phyloP scores from a whole-genome alignment of 2,797 vertebrate species.

The Delichon dasypus region DNA sequence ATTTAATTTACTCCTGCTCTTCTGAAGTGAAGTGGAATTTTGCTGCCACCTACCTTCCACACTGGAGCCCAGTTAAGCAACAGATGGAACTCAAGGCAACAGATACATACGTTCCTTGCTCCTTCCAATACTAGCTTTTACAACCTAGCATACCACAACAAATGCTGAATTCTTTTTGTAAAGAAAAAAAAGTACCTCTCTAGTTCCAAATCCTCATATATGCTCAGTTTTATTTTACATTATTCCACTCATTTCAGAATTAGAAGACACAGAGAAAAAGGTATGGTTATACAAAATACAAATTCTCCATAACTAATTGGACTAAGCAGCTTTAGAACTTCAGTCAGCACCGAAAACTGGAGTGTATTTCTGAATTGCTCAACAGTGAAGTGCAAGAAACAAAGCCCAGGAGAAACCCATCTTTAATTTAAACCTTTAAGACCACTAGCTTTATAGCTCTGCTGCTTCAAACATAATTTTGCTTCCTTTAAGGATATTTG shows the following conservation, averaged over 20 bases:
- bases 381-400: not conserved
- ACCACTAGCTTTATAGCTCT: not conserved
- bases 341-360: not conserved
- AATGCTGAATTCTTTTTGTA: not conserved
- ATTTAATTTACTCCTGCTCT: not conserved
- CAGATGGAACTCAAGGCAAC: not conserved
- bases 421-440: not conserved
- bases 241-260: not conserved
- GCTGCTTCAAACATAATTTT: not conserved
- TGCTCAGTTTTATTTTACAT: not conserved
- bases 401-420: not conserved
- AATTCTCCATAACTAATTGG: not conserved
- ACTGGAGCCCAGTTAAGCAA: not conserved
- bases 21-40: not conserved
- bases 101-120: not conserved
- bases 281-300: not conserved
- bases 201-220: not conserved
- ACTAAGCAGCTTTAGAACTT: not conserved
- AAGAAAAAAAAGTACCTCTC: not conserved
- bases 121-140: not conserved
- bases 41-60: conserved; percentile 39
- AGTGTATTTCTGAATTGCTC: not conserved
- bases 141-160: not conserved
- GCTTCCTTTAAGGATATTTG: not conserved
- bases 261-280: not conserved